These are phyloP conservation scores for Cheiracanthium punctorium DNA, from an alignment of 2,888 invertebrate genomes.

Conservation along the genomic window DNA sequence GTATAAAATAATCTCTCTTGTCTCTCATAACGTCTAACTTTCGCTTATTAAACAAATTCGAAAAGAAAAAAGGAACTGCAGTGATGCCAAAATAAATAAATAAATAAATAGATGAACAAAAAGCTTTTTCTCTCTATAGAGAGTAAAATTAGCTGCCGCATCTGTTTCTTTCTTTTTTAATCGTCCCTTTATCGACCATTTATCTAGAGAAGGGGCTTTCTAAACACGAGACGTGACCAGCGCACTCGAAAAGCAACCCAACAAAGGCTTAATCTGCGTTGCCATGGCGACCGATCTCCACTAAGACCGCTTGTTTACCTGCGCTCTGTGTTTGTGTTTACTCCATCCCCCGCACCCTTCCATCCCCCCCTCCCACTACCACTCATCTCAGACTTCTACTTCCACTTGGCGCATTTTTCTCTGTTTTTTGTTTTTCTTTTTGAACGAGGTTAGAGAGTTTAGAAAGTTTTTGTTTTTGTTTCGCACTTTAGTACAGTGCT, in stretches of 20 bases:
- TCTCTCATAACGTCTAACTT: no score
- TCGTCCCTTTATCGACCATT: not conserved
- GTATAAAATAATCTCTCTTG: no score
- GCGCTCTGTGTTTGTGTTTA: not conserved
- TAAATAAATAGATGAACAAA: not conserved
- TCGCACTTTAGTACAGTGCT: not conserved
- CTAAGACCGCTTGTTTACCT: constrained; percentile 7
- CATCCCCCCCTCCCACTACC: not conserved
- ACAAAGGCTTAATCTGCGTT: constrained; percentile 8
- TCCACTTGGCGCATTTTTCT: not conserved
- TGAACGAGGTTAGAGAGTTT: not conserved
- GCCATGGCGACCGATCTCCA: constrained; percentile 15
- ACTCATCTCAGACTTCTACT: not conserved
- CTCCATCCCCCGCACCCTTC: not conserved
- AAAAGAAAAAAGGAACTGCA: no score
- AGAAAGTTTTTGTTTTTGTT: not conserved
- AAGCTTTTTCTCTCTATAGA: not conserved
- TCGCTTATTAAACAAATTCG: no score
- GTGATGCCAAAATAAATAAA: no score
- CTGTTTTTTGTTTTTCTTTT: not conserved
- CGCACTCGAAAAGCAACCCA: not conserved
- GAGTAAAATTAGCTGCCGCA: not conserved
- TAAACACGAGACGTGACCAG: constrained; percentile 1
- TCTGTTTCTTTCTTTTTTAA: not conserved
- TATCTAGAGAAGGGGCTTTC: constrained; percentile 4